A percentile compares a stretch with the other conserved stretches of the same genome.
Conservation (phyloP, 2,888 invertebrate species). For the Amphipoea lucens region DNA sequence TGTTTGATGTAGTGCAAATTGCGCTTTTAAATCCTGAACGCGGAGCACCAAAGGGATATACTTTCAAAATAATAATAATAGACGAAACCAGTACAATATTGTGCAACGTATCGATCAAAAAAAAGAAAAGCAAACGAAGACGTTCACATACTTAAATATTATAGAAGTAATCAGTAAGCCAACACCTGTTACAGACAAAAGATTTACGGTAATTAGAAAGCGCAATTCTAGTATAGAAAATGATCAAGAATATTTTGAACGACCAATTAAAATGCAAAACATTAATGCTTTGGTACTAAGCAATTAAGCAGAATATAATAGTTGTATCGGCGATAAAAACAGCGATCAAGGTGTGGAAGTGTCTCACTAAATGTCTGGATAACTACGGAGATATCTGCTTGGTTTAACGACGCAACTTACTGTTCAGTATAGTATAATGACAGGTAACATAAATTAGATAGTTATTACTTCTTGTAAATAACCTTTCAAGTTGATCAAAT, state of each 20-base stretch:
- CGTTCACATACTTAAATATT: neutral
- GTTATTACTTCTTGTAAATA: conserved; percentile 23
- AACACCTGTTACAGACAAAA: conserved; percentile 16
- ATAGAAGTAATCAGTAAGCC: neutral
- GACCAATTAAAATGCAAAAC: conserved; percentile 45
- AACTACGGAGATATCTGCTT: conserved; percentile 34
- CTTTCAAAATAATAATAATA: conserved; percentile 14
- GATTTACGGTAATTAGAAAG: conserved; percentile 42
- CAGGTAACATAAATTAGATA: conserved; percentile 31
- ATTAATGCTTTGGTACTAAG: conserved; percentile 40
- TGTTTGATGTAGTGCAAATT: conserved; percentile 50
- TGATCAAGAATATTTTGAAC: conserved; percentile 22
- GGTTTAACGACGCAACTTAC: conserved; percentile 29
- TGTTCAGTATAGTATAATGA: conserved; percentile 3
- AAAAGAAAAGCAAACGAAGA: neutral
- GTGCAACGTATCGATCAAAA: neutral
- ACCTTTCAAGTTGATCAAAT: conserved; percentile 1
- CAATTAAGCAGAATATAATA: conserved; percentile 42
- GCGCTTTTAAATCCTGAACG: conserved; percentile 23
- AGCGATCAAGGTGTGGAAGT: conserved; percentile 42
- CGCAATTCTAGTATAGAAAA: conserved; percentile 17
- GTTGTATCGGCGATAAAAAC: conserved; percentile 42
- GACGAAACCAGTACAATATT: neutral
- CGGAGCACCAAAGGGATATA: conserved; percentile 11
- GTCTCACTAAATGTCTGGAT: conserved; percentile 32